phyloP scores from a whole-genome alignment of 2,888 invertebrate genomes.

The Argynnis bischoffii region DNA sequence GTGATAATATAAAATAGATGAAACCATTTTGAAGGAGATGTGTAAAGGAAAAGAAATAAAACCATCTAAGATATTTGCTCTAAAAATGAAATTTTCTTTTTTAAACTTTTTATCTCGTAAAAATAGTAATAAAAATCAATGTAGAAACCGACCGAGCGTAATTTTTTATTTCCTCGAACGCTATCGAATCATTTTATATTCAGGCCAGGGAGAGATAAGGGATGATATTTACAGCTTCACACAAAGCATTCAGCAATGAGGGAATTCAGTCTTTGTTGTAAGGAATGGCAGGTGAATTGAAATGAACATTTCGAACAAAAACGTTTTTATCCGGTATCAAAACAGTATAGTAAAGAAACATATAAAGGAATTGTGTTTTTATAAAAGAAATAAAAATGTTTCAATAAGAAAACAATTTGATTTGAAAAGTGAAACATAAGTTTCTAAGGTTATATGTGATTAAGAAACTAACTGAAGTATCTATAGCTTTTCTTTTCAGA shows the following conservation, averaged over 20 bases:
- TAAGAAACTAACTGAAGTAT: too few relatives aligned
- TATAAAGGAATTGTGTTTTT: constrained; percentile 6
- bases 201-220: constrained; percentile 24
- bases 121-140: constrained; percentile 19
- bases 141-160: constrained; percentile 14
- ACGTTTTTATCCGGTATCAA: constrained; percentile 14
- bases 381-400: constrained; percentile 1
- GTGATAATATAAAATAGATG: too few relatives aligned
- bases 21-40: background rate
- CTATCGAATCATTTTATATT: constrained; percentile 25
- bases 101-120: constrained; percentile 4
- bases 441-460: background rate
- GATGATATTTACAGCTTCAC: constrained; percentile 23
- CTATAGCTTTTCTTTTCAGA: too few relatives aligned
- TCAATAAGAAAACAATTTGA: background rate
- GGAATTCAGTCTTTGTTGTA: constrained; percentile 29
- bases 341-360: constrained; percentile 8
- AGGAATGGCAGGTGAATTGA: constrained; percentile 30
- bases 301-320: constrained; percentile 28
- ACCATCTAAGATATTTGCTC: background rate
- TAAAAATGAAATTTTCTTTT: constrained; percentile 1
- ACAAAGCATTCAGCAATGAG: constrained; percentile 27
- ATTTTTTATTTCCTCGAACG: constrained; percentile 18
- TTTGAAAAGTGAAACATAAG: background rate
- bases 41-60: constrained; percentile 3